These are phyloP conservation scores for Galeopsomyia nigrocyanea DNA, from an alignment of 2,888 invertebrate species.

Conservation along the genomic window DNA sequence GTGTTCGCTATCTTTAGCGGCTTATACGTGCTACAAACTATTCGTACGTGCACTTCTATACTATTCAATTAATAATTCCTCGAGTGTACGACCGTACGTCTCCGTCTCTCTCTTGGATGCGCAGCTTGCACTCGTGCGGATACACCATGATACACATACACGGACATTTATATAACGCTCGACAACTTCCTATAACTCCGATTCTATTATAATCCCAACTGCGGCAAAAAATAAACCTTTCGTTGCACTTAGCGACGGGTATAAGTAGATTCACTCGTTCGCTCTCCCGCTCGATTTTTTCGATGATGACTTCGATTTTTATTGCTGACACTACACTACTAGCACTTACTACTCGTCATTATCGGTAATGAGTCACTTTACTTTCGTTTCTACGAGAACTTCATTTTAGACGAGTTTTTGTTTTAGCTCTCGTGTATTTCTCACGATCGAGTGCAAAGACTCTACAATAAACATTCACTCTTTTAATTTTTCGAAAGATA, in stretches of 20 bases:
- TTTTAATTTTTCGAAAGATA: too few relatives aligned
- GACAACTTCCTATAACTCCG: background rate
- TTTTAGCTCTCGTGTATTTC: too few relatives aligned
- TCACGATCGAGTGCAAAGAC: too few relatives aligned
- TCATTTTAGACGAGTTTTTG: too few relatives aligned
- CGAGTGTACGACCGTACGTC: slow-evolving; percentile 43
- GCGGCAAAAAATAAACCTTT: slow-evolving; percentile 31
- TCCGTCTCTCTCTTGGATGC: slow-evolving; percentile 7
- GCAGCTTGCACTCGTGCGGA: background rate
- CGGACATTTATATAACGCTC: slow-evolving; percentile 32
- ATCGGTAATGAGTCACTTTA: too few relatives aligned
- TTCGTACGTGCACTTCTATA: slow-evolving; percentile 49
- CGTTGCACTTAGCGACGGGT: slow-evolving; percentile 6
- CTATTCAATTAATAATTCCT: slow-evolving; percentile 60
- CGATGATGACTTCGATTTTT: too few relatives aligned
- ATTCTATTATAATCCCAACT: slow-evolving; percentile 29
- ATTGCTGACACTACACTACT: too few relatives aligned
- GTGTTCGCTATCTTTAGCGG: slow-evolving; percentile 59
- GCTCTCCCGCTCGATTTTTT: too few relatives aligned
- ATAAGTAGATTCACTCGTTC: background rate
- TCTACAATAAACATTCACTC: too few relatives aligned
- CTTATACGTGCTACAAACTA: background rate
- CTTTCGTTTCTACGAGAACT: too few relatives aligned
- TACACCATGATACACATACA: slow-evolving; percentile 19
- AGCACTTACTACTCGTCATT: too few relatives aligned